Base-by-base conservation (phyloP, 2,888 invertebrate species). In the Schizaphis graminum region DNA sequence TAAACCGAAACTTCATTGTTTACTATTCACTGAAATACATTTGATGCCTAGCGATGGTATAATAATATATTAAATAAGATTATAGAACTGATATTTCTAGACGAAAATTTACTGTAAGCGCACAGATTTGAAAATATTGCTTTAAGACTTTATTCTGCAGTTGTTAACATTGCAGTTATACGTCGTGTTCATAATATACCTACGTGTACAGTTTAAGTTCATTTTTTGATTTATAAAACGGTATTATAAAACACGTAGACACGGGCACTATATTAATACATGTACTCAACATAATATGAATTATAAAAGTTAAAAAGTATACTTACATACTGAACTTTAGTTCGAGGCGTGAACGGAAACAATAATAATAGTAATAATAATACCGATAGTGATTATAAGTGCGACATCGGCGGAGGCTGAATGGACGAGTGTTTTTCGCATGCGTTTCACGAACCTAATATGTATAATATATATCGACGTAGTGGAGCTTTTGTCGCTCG, bases 401-500 rank as follows among this genome's bases (percentile, higher is more conserved):
- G 47, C 47, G 24, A 77, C 77, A 77, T 77, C 77, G 77, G 21
- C 7, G 35, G 26, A 0, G 28, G 16, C 28, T 35, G 44, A 24
- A 77, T 35, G 67, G 89, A 44, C 89, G 61, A 49, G 26, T 1
- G 49, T 77, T 91, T 91, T 84, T 84, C 84, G 91, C 84, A 84
- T 91, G 91, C 91, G 41, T 84, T 91, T 91, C 91, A 91, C 91
- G 91, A 56, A 91, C 53, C 49, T 77, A 35, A 77, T 28, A 35
- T 57, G n/a, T 88, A 53, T 87, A 77, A 77, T 77, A 41, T 44
- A 47, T 24, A 84, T 41, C 84, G 61, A 77, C 49, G 53, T 5
- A 88, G 35, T 49, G 49, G 49, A 91, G 53, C 84, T 41, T 91
- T 91, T 91, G 84, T 91, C 53, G 91, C 21, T n/a, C n/a, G 49